Evolutionary conservation across 2,113 vertebrate species (phyloP).

Genomic region (Vidua macroura): DNA sequence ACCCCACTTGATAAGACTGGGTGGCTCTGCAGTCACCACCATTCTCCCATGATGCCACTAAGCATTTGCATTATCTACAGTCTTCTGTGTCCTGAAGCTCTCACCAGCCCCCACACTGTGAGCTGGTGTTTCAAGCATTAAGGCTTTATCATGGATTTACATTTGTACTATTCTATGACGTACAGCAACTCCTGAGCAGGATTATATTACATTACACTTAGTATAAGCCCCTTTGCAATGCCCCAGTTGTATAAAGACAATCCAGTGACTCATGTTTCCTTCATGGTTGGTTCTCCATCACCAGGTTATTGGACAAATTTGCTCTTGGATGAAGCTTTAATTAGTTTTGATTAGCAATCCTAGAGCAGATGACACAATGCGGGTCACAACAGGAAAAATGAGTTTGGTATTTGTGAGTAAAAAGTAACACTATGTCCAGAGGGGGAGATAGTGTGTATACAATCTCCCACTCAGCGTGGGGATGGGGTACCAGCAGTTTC

Average conservation of each 20-base stretch:
- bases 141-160: background rate
- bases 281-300: background rate
- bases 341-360: background rate
- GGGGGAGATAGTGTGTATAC: rapidly evolving
- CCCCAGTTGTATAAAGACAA: background rate
- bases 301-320: background rate
- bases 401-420: background rate
- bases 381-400: background rate
- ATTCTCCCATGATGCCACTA: rapidly evolving
- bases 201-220: background rate
- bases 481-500: background rate
- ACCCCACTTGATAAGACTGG: background rate
- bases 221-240: background rate
- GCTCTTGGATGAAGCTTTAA: background rate
- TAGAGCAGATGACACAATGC: background rate
- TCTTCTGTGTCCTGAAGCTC: background rate
- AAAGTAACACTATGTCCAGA: background rate
- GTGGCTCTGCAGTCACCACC: background rate
- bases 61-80: background rate
- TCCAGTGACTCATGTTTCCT: background rate
- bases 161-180: background rate
- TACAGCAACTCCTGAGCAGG: background rate
- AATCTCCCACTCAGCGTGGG: background rate
- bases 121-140: rapidly evolving
- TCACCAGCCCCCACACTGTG: background rate